Percentiles rank a stretch among this genome's conserved stretches.
Conservation (phyloP, 30 jellyfish, hydroid and myxozoan species). For the Mastigias papua region DNA sequence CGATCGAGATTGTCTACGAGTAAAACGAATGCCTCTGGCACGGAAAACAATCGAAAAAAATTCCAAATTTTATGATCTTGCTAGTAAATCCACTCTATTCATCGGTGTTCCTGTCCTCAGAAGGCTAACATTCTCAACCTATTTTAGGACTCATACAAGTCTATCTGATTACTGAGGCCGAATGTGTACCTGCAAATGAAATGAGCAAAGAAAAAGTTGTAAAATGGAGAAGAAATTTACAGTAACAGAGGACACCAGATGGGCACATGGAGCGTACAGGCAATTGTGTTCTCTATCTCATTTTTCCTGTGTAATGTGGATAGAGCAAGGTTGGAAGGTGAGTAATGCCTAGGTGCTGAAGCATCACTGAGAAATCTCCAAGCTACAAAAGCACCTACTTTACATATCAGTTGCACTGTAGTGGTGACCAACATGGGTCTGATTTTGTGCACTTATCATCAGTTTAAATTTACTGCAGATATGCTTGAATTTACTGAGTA, state of each 20-base stretch:
- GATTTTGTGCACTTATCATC: too few species aligned
- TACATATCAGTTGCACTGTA: too few species aligned
- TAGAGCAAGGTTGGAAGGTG: too few species aligned
- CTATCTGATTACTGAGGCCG: background rate
- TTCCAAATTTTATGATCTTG: background rate
- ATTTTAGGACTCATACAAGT: background rate
- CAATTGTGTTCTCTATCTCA: background rate
- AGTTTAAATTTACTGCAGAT: too few species aligned
- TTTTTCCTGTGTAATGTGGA: background rate
- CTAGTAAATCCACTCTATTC: background rate
- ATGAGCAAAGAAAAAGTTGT: background rate
- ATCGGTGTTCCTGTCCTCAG: background rate
- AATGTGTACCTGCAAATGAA: background rate
- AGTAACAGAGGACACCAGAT: background rate
- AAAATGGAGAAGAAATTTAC: background rate
- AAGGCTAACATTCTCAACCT: background rate
- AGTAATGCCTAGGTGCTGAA: too few species aligned
- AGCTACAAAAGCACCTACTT: too few species aligned
- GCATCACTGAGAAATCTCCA: too few species aligned
- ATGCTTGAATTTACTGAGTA: too few species aligned
- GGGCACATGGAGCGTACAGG: background rate
- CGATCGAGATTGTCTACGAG: constrained; percentile 40
- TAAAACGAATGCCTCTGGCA: constrained; percentile 45
- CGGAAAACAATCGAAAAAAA: background rate
- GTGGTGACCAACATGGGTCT: too few species aligned